Evolutionary conservation across 1,140 invertebrate genomes (phyloP), one percentile per base, ranked within the genome.

Genomic region (Meloidogyne chitwoodi): DNA sequence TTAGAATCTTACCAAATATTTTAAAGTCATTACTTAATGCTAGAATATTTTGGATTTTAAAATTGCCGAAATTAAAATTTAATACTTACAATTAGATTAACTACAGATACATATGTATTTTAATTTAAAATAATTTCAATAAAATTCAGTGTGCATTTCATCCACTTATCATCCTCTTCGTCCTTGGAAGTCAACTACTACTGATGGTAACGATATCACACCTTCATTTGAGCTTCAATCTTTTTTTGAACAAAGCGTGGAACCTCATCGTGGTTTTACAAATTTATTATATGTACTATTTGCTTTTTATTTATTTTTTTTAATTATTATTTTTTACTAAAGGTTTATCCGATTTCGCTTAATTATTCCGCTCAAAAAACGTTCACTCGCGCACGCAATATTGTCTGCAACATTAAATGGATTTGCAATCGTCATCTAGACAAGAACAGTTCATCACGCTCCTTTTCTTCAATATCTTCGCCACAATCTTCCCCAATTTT

Each of bases 371-470:
- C 44, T 10, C 81, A 82, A 44, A 82, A 82, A 56, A 29, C 75
- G 14, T 84, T 84, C 27, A 48, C 38, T 67, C 64, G 83, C 5
- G 81, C 81, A 16, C 68, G 81, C 4, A 82, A 82, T 65, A 84
- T 82, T 64, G 65, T 61, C 0, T 84, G 82, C 48, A 74, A 76
- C 12, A 56, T 56, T 8, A 56, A 56, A 22, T 56, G 48, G 48
- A n/a, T 56, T 56, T 56, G 48, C n/a, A 56, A 22, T 56, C 19
- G 48, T 8, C 48, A 56, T 5, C 0, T 56, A n/a, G 48, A 56
- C 5, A 56, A 56, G 10, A 56, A 56, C 48, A 56, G 48, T 56
- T 56, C 48, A 22, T 56, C 48, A n/a, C 48, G 48, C 0, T 56
- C 48, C 1, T 56, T 56, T 56, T 56, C 48, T 56, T 56, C 48